Evolutionary conservation across 2,888 invertebrate species (phyloP), one percentile per base, ranked within the genome.

Genomic region (Lasioglossum calceatum): DNA sequence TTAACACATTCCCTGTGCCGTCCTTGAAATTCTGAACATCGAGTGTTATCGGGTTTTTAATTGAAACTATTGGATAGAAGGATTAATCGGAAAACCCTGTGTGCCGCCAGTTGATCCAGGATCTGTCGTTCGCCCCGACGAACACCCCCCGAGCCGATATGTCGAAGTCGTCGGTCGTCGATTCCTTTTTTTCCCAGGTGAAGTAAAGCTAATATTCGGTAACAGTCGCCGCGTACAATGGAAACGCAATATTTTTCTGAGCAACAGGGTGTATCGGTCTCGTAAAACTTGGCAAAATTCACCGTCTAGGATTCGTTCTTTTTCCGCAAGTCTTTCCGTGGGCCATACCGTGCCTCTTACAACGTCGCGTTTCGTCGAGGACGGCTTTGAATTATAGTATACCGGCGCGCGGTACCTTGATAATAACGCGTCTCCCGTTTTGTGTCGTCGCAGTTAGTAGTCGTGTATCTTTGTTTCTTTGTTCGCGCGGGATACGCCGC

Each of bases 341-440:
- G 27, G 36, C 50, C 44, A 71, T 61, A 5, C 23, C n/a, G 58
- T 47, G 27, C 16, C 47, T 81, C 61, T 77, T 58, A 54, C 27
- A 73, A 64, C 72, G 58, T 78, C 64, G 61, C 61, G 72, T 23
- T 76, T 72, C 32, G 16, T n/a, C 64, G 72, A 71, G 44, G 32
- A 42, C 19, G 5, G 44, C 58, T 61, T 71, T 75, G 70, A 81
- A 72, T 82, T 82, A 80, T 82, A 47, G 47, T 47, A 74, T 39
- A 80, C 39, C 32, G 27, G 3, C 8, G 39, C 58, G 27, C 23
- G 47, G 12, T 50, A 39, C 19, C 7, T 19, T 71, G 82, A 71
- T 42, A 82, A 84, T 84, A 82, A 76, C 61, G 50, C 76, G 36
- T 64, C 64, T 81, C 70, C 44, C 47, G 58, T 44, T 70, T 70